A percentile compares a stretch with the other conserved stretches of the same genome.
These are phyloP conservation scores for Magallana gigas DNA, from an alignment of 1,140 invertebrate genomes.

Conservation along the genomic window DNA sequence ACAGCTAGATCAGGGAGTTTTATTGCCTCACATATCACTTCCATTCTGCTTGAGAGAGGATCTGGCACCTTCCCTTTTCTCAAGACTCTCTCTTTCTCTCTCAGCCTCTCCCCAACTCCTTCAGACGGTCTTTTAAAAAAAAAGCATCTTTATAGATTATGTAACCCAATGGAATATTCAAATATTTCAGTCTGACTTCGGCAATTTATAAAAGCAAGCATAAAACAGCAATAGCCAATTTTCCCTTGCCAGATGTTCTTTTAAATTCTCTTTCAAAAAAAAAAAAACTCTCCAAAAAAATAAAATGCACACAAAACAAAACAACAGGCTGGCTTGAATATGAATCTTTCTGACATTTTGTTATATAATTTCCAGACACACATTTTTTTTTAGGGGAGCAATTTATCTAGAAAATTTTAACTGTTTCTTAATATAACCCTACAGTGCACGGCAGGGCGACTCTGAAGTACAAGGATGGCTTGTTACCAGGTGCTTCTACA, in stretches of 20 bases:
- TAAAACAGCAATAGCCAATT: not conserved
- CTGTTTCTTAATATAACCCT: conserved; percentile 1
- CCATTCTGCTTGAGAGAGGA: not conserved
- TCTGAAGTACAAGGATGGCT: not conserved
- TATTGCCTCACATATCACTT: conserved; percentile 3
- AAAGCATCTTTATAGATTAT: not conserved
- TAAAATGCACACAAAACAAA: too few relatives aligned
- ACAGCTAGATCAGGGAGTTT: not conserved
- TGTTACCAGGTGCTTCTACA: too few relatives aligned
- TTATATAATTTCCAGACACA: not conserved
- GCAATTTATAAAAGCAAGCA: conserved; percentile 28
- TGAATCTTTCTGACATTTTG: not conserved
- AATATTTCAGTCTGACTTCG: conserved; percentile 3
- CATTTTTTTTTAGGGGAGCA: not conserved
- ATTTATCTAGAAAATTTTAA: conserved; percentile 4
- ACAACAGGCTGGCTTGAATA: not conserved
- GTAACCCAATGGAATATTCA: not conserved
- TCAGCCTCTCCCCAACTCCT: not conserved
- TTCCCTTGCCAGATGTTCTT: not conserved
- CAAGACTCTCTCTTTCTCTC: too few relatives aligned
- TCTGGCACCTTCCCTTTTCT: not conserved
- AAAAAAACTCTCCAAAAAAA: not conserved
- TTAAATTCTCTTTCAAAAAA: not conserved
- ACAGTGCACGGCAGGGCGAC: too few relatives aligned
- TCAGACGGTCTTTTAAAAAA: not conserved